Base-by-base conservation (phyloP, 2,113 vertebrate genomes). In the Saguinus imperator region DNA sequence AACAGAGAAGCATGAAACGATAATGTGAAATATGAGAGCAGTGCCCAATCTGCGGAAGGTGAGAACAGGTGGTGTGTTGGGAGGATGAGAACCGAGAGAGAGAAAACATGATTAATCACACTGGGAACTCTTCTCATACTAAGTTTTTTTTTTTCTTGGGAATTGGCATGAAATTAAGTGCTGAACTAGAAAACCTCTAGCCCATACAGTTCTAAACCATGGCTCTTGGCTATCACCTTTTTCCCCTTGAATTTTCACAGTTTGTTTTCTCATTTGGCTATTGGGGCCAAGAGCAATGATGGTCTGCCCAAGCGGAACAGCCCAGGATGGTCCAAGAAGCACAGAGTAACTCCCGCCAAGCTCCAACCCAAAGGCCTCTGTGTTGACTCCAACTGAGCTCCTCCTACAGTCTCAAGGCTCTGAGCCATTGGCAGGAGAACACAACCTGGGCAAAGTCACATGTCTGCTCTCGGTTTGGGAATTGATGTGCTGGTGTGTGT, bases 181-280 rank as follows among this genome's bases (percentile, higher is more conserved):
- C 35, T 77, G 64, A 25, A 64, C 70, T 87, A 48, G 86, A 93
- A 87, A 83, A 94, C 45, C 18, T 85, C 81, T 89, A 77, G 21
- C 40, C 11, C 57, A 77, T 32, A 76, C 79, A 94, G 86, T 89
- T 92, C 57, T 90, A 58, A 90, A 85, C 14, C 66, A 95, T 13
- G 37, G 50, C 43, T 84, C 93, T 45, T 94, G 80, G 84, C 87
- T 94, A 58, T 84, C 57, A 91, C 27, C 35, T 89, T 91, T 80
- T 70, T 57, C 68, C 17, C 27, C 27, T 89, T 96, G 57, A 95
- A 76, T 91, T 97, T 95, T 95, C 95, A 94, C 89, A 87, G 87
- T 50, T 96, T 89, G 8, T 93, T 96, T 73, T 88, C 57, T 95
- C 43, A 48, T 81, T 89, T 92, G 89, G 32, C 18, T 88, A 20